Evolutionary conservation across 2,797 vertebrate species (phyloP), one percentile per base, ranked within the genome.

Genomic region (Parauchenoglanis punctatus): DNA sequence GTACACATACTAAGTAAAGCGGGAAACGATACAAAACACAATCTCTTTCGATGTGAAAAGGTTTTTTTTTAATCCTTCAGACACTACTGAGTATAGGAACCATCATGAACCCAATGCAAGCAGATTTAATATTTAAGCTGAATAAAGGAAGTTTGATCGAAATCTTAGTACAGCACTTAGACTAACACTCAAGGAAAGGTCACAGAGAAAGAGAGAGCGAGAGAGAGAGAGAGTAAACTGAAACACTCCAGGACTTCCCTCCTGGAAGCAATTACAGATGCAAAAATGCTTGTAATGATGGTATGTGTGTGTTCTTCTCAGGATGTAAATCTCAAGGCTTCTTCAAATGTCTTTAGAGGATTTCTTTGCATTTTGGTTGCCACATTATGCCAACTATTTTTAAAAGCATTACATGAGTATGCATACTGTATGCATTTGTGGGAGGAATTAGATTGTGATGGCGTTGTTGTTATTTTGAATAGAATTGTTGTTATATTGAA

Each of bases 211-310:
- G n/a, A 67, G 28, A 68, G 65, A 68, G 65, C 35, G 28, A 70
- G 31, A 70, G 31, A 70, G 35, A 44, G 68, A 72, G 70, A 73
- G 72, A n/a, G 46, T 6, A 13, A 77, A 87, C 52, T 86, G 90
- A 93, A 91, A 94, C 93, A 96, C 95, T 96, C 95, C 94, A 91
- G 58, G 63, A 95, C 93, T 94, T 96, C 94, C 94, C 93, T 93
- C 92, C 92, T 95, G 94, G 95, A 95, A 95, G 93, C 91, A 92
- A 95, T 96, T 96, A 95, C 54, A 91, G 87, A 85, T 86, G 90
- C 81, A 76, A 54, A 87, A 65, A 63, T 83, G 81, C 49, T 68
- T 58, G 70, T 58, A 77, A 77, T 85, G 68, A 35, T 75, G 63
- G n/a, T 52, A 70, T 73, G 54, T 67, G 80, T 52, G 78, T 73